Base-by-base conservation (phyloP, 2,113 vertebrate genomes). In the Microcebus ravelobensis region DNA sequence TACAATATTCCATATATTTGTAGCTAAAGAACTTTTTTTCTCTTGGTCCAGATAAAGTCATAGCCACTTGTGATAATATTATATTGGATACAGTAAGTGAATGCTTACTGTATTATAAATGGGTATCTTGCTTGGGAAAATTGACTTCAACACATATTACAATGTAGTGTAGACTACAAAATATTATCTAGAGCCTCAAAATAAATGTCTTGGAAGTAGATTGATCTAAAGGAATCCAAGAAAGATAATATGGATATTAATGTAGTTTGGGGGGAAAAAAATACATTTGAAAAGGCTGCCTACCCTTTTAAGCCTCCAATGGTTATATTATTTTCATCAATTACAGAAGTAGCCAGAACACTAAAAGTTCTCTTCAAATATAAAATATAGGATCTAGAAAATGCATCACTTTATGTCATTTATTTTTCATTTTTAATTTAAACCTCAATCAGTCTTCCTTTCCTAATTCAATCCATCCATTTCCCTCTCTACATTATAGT, bases 351-450 rank as follows among this genome's bases (percentile, higher is more conserved):
- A 83, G 67, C 73, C 89, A 92, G 89, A 95, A 89, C n/a, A 81
- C 79, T 93, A 95, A 96, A 95, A 95, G 67, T n/a, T 34, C 67
- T 97, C 34, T 94, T 97, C 61, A 85, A 80, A 96, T 91, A 90
- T 93, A 80, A 96, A 97, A 42, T 79, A 61, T 48, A 92, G 36
- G 36, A 86, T 92, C 73, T 96, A 96, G 67, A 96, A 97, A 97
- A 96, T 97, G 79, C 7, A 97, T 94, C 85, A 95, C 45, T 96
- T 95, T 71, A 95, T 96, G 77, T 83, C 73, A 96, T 94, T 96
- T 96, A 88, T 95, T 93, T 81, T 95, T 97, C 95, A 96, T 97
- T 90, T 96, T 96, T 92, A 97, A 97, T 95, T 96, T 96, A 97
- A 97, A 50, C 61, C 71, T 94, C 90, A 74, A 94, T 97, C 81